phyloP scores from a whole-genome alignment of 1,140 invertebrate species.

The Leptonema lineaticorne region DNA sequence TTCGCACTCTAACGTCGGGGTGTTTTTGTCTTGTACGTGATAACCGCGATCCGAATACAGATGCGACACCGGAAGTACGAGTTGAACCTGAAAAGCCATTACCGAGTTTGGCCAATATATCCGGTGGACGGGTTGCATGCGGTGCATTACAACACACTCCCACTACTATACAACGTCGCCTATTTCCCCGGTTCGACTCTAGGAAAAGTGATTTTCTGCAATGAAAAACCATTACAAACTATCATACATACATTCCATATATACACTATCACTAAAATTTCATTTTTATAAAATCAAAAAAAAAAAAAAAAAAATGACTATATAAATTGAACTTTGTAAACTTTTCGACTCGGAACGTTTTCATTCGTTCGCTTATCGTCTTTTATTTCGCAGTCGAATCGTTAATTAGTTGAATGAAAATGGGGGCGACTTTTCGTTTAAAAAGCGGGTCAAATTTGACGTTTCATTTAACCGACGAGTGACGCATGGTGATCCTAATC shows the following conservation, averaged over 20 bases:
- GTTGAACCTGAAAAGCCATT: constrained; percentile 19
- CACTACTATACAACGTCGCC: background rate
- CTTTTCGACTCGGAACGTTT: background rate
- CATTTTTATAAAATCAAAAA: too few relatives aligned
- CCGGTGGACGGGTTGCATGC: background rate
- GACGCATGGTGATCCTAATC: constrained; percentile 27
- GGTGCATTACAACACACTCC: constrained; percentile 7
- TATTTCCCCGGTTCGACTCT: background rate
- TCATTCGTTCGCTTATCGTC: background rate
- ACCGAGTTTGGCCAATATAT: constrained; percentile 19
- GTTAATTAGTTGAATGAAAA: constrained; percentile 20
- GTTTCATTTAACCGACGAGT: constrained; percentile 25
- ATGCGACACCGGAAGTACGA: too few relatives aligned
- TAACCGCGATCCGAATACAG: constrained; percentile 9
- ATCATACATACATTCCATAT: too few relatives aligned
- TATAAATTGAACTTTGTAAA: too few relatives aligned
- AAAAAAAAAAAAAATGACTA: too few relatives aligned
- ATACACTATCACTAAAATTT: too few relatives aligned
- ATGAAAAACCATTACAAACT: too few relatives aligned
- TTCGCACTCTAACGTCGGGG: too few relatives aligned
- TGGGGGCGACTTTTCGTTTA: constrained; percentile 6
- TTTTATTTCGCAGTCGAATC: background rate
- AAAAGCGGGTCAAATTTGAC: constrained; percentile 11
- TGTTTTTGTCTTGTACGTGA: constrained; percentile 25
- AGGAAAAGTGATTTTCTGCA: too few relatives aligned